A percentile compares a stretch with the other conserved stretches of the same genome.
These are phyloP conservation scores for Argopecten irradians DNA, from an alignment of 1,140 invertebrate genomes.

Conservation along the genomic window DNA sequence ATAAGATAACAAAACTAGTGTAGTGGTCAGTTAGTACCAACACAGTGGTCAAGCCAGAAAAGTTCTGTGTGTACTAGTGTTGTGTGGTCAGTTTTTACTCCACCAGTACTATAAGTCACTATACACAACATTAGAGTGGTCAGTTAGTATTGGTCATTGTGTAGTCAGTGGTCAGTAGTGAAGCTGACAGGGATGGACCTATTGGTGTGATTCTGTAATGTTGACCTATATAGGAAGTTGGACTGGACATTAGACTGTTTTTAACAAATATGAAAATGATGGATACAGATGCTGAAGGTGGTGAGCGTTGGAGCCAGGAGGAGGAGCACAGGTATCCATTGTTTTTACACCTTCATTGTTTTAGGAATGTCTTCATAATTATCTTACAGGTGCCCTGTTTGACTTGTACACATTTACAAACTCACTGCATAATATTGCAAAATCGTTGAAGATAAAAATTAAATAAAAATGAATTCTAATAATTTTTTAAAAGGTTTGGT, in stretches of 20 bases:
- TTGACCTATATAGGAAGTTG: background rate
- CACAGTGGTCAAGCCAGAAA: background rate
- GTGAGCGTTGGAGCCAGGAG: background rate
- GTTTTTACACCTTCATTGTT: no score
- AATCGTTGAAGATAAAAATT: no score
- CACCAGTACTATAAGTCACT: background rate
- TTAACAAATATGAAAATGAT: background rate
- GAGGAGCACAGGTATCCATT: background rate
- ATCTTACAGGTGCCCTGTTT: no score
- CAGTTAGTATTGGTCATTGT: background rate
- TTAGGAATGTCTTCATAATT: background rate
- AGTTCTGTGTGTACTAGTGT: background rate
- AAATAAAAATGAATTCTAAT: no score
- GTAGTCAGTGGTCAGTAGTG: background rate
- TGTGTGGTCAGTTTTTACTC: background rate
- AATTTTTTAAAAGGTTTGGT: no score
- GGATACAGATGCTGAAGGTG: background rate
- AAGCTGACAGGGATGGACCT: background rate
- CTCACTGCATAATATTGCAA: no score
- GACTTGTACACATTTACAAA: no score
- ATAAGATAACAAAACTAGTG: background rate
- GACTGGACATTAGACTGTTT: background rate
- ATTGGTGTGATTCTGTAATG: background rate
- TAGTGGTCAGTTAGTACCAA: background rate
- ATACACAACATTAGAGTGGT: background rate